Conservation (phyloP, 2,888 invertebrate genomes). For the Oegoconia quadripuncta region DNA sequence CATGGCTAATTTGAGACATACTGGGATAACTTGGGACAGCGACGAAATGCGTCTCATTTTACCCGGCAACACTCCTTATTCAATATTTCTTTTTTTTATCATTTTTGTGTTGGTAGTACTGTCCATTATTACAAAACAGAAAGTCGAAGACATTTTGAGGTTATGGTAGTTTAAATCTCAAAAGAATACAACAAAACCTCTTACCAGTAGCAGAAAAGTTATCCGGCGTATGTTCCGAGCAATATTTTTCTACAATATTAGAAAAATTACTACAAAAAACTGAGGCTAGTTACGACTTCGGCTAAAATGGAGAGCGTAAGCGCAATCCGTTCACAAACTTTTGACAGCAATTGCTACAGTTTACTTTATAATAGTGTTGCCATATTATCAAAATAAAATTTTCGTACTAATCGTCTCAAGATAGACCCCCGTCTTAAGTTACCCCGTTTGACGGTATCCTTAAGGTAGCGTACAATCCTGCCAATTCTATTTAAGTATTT, state of each 20-base stretch:
- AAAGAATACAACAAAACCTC: not conserved
- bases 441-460: no score
- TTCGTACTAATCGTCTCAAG: no score
- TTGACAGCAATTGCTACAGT: no score
- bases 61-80: constrained; percentile 1
- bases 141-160: constrained; percentile 1
- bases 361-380: no score
- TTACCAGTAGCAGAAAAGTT: constrained; percentile 1
- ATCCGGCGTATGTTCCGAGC: constrained; percentile 1
- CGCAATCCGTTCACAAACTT: constrained; percentile 1
- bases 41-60: constrained; percentile 1
- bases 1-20: not conserved
- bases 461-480: no score
- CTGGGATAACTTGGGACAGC: not conserved
- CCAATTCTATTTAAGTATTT: no score
- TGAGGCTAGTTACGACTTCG: constrained; percentile 1
- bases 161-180: not conserved
- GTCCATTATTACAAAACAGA: not conserved
- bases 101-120: constrained; percentile 1
- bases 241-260: constrained; percentile 1
- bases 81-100: constrained; percentile 1
- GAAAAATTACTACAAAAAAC: not conserved
- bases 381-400: no score
- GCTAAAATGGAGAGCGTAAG: constrained; percentile 1
- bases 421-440: no score